Evolutionary conservation across 2,797 vertebrate species (phyloP), one percentile per base, ranked within the genome.

Genomic region (Podarcis siculus): DNA sequence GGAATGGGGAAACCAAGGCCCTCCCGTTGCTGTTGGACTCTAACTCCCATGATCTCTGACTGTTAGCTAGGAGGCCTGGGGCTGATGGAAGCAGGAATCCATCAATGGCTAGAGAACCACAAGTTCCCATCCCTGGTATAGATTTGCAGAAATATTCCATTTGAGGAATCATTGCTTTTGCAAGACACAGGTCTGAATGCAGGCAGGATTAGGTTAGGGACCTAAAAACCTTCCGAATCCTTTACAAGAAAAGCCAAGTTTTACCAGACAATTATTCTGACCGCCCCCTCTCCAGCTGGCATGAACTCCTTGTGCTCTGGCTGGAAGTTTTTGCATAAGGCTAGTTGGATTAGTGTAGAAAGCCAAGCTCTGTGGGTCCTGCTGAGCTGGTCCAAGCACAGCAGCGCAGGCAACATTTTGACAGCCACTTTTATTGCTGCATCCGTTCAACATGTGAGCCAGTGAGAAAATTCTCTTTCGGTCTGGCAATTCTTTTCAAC

Each of bases 131-230:
- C 5, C 17, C 61, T 64, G 5, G 19, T 64, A 27, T 92, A 91
- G 23, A 82, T 86, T 64, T 35, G 35, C 89, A 91, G 83, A 37
- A 85, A 89, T 91, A 87, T 85, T 93, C 91, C 94, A 95, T 94
- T 95, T 95, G 91, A 17, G 8, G 67, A 42, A 7, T n/a, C 5
- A 55, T 39, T 72, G 39, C 93, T 92, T 49, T 90, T 94, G 91
- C 92, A 93, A 94, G 77, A 93, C 92, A 95, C 89, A 93, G 86
- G 55, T 92, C 89, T 89, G 89, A 86, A 91, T 91, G 58, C 42
- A 83, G 39, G 79, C 83, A 82, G 87, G 89, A 93, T 94, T 91
- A 94, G 83, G 89, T 27, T 86, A 88, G 90, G 91, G 92, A 93
- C 85, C 58, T 0, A 88, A 91, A 55, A 84, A 80, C 67, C 89